Base-by-base conservation (phyloP, 2,797 vertebrate genomes). In the Mormyrus proboscirostris region DNA sequence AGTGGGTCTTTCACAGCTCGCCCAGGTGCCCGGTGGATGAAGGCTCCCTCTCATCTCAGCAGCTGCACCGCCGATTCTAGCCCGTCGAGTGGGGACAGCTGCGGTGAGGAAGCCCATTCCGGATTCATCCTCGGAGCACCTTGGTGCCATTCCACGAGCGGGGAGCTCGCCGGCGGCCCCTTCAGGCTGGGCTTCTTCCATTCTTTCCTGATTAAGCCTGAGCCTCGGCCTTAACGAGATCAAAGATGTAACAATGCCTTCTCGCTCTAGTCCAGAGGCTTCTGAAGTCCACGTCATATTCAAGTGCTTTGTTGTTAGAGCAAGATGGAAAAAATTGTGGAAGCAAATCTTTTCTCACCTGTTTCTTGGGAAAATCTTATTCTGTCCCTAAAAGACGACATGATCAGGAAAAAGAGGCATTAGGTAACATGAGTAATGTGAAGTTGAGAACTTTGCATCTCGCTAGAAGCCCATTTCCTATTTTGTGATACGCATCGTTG, bases 11-110 rank as follows among this genome's bases (percentile, higher is more conserved):
- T 93, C 92, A 93, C 90, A 91, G 93, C 93, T 92, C 89, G 87
- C 89, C 88, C 91, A 90, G 90, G 91, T 90, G 92, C 91, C 84
- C 89, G 92, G 94, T 79, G 91, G 93, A 94, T 93, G 94, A 91
- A 92, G 91, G 89, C 47, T 25, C 38, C 4, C 29, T 89, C 47
- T 51, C 87, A 90, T 93, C 91, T 90, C 92, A 3, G 69, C 88
- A 88, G 88, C 88, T 83, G 88, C 49, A 29, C n/a, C 9, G 47
- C 59, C 33, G 47, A 16, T 38, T 16, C 38, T 4, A 44, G 62
- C 62, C 38, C 9, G 25, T 55, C 16, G n/a, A 88, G 88, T 82
- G 51, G 88, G 50, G 49, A 82, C 88, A 88, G 88, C 88, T 88
- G 88, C 4, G 9, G 29, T 33, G 50, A 83, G 88, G 33, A 83